A percentile compares a stretch with the other conserved stretches of the same genome.
phyloP scores from a whole-genome alignment of 1,140 invertebrate species.

The Aphaenogaster floridana region DNA sequence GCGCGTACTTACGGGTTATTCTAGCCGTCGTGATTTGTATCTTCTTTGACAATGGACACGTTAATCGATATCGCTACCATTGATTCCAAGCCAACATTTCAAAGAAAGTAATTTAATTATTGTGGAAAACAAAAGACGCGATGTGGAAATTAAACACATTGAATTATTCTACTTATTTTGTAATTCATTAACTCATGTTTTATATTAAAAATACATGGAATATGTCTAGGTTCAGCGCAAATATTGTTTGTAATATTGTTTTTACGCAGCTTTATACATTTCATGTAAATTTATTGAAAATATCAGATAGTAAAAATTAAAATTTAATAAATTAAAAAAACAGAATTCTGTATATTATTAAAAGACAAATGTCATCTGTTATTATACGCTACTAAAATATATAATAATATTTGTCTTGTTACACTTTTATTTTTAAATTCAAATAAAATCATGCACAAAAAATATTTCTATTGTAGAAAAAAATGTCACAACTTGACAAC shows the following conservation, averaged over 20 bases:
- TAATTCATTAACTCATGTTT: conserved; percentile 3
- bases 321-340: background rate
- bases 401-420: background rate
- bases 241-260: background rate
- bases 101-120: background rate
- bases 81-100: background rate
- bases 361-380: background rate
- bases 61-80: background rate
- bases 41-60: background rate
- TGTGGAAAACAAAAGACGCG: background rate
- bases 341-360: background rate
- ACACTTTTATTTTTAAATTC: no score
- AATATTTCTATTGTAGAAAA: background rate
- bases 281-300: background rate
- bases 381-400: background rate
- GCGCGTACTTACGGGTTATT: conserved; percentile 32
- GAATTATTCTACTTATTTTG: background rate
- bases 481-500: background rate
- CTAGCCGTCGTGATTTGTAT: conserved; percentile 11
- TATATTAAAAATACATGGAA: background rate
- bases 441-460: no score
- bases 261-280: background rate
- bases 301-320: background rate
- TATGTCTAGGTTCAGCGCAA: background rate
- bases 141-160: background rate